phyloP scores from a whole-genome alignment of 92 coral and sea anemone species.

The Phenganax subtilis region DNA sequence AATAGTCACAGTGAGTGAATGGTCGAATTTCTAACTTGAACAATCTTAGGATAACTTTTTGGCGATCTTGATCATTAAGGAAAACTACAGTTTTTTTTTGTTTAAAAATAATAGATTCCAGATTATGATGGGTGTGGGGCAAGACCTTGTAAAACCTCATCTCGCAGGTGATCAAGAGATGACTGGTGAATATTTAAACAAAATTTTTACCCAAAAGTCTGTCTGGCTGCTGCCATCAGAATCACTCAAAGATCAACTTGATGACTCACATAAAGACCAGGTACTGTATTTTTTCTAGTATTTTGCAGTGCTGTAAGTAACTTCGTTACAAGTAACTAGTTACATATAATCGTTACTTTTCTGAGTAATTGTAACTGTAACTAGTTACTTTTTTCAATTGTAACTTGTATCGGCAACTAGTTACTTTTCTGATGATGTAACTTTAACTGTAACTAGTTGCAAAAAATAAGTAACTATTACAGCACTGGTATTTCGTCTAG shows the following conservation, averaged over 20 bases:
- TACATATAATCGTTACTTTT: no score
- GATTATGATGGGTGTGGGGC: slow-evolving; percentile 33
- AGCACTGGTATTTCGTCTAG: no score
- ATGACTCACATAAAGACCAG: not conserved
- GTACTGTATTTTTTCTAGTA: no score
- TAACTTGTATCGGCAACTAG: no score
- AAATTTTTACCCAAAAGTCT: slow-evolving; percentile 47
- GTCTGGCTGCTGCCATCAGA: slow-evolving; percentile 50
- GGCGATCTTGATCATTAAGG: not conserved
- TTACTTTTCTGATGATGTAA: no score
- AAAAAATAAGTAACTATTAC: no score
- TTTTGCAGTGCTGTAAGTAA: no score
- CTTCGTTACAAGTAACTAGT: not conserved
- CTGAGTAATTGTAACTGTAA: no score
- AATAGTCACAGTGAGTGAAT: not conserved
- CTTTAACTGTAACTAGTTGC: no score
- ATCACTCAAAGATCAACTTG: slow-evolving; percentile 5
- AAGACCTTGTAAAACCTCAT: slow-evolving; percentile 18
- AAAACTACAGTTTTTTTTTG: not conserved
- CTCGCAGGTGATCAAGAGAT: slow-evolving; percentile 45
- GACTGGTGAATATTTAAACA: slow-evolving; percentile 47
- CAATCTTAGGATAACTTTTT: no score
- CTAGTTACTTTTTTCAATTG: no score
- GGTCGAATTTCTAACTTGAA: not conserved
- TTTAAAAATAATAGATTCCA: slow-evolving; percentile 12